Conservation (phyloP, 2,888 invertebrate genomes). For the Metacarcinus magister region DNA sequence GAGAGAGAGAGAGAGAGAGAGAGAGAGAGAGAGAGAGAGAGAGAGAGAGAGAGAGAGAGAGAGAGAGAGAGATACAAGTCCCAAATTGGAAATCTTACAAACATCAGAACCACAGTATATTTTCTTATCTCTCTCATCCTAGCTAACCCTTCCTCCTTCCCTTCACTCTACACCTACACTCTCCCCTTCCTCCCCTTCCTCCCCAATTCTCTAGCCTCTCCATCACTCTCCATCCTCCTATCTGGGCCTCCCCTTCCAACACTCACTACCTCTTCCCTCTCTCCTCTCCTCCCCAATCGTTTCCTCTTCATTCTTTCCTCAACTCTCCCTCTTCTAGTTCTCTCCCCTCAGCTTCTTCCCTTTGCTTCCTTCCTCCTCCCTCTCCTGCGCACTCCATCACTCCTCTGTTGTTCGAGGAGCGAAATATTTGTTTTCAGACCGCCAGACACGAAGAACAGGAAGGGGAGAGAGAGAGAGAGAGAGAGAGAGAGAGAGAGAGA, state of each 20-base stretch:
- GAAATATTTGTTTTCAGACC: slow-evolving; percentile 18
- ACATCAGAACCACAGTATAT: not conserved
- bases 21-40: not conserved
- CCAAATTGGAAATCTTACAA: slow-evolving; percentile 1
- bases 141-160: not conserved
- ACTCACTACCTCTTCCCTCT: not conserved
- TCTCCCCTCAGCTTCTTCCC: not conserved
- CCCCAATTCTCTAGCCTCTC: not conserved
- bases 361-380: not conserved
- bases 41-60: slow-evolving; percentile 26
- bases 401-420: not conserved
- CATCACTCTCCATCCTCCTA: not conserved
- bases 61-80: not conserved
- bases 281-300: not conserved
- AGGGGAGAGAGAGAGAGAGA: slow-evolving; percentile 6
- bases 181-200: not conserved
- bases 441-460: slow-evolving; percentile 2
- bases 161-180: not conserved
- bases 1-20: not conserved
- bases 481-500: slow-evolving; percentile 23
- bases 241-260: not conserved
- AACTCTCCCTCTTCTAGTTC: not conserved
- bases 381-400: not conserved
- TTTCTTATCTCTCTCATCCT: not conserved
- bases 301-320: not conserved